These are phyloP conservation scores for Neosilurus mollespiculum DNA, from an alignment of 2,797 vertebrate species.

Conservation along the genomic window DNA sequence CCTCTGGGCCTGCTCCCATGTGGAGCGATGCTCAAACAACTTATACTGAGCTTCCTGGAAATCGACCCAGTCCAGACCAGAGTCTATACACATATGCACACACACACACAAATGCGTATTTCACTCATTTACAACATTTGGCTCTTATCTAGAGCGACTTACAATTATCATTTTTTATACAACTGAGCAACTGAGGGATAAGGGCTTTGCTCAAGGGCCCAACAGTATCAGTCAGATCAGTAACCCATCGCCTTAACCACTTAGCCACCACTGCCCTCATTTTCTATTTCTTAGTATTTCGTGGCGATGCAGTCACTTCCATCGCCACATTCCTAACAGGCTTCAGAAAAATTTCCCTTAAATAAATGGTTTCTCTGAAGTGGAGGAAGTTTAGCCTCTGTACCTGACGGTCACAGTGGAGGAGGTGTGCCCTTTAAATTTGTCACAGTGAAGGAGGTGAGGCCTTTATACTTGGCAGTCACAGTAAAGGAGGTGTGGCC, in stretches of 20 bases:
- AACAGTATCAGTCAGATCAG: no score
- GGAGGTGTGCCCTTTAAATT: no score
- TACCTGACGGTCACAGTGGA: not conserved
- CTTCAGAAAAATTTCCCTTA: not conserved
- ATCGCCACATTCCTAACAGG: not conserved
- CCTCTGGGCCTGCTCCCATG: constrained; percentile 90
- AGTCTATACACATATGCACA: constrained; percentile 56
- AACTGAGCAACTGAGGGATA: no score
- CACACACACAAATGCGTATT: no score
- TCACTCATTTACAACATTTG: no score
- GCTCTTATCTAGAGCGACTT: no score
- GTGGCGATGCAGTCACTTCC: not conserved
- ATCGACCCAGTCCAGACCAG: constrained; percentile 83
- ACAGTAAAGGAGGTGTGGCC: no score
- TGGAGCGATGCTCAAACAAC: constrained; percentile 91
- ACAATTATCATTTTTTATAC: no score
- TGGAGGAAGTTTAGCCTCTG: no score
- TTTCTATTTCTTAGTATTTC: not conserved
- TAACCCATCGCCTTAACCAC: no score
- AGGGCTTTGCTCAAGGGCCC: no score
- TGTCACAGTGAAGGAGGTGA: not conserved
- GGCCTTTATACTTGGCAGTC: no score
- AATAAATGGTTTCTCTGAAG: not conserved
- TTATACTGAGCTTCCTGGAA: constrained; percentile 91
- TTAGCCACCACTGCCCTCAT: not conserved